Evolutionary conservation across 2,888 invertebrate species (phyloP).

Genomic region (Falcaria lacertinaria): DNA sequence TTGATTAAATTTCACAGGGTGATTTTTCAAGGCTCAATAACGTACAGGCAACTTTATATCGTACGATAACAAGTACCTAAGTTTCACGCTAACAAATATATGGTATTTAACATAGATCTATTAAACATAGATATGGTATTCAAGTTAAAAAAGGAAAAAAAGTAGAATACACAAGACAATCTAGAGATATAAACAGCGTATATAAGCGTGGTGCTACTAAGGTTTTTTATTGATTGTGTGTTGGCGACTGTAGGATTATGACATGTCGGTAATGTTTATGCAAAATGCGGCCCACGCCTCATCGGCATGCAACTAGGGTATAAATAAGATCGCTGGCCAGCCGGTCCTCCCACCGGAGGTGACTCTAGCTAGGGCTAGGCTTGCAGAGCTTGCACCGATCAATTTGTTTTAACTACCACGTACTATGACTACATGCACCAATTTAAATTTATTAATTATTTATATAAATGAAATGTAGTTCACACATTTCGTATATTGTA

Average conservation of each 20-base stretch:
- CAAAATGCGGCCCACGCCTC: slow-evolving; percentile 59
- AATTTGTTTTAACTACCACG: background rate
- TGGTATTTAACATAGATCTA: too few species aligned
- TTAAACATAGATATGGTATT: too few species aligned
- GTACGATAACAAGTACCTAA: too few species aligned
- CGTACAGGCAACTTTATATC: too few species aligned
- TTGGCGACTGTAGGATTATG: slow-evolving; percentile 41
- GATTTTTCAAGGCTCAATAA: too few species aligned
- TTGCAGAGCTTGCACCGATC: background rate
- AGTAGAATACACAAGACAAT: background rate
- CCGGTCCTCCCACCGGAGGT: slow-evolving; percentile 56
- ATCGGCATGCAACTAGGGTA: slow-evolving; percentile 62
- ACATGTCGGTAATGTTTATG: slow-evolving; percentile 58
- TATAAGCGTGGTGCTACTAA: background rate
- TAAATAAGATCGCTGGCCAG: slow-evolving; percentile 46
- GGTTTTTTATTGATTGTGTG: slow-evolving; percentile 8
- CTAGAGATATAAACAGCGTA: background rate
- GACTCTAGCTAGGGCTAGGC: background rate
- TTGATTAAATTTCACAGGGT: too few species aligned
- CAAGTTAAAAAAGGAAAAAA: too few species aligned
- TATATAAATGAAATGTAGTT: too few species aligned
- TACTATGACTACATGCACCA: too few species aligned
- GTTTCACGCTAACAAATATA: too few species aligned
- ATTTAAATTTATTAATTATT: too few species aligned
- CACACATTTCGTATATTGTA: too few species aligned